Evolutionary conservation across 2,113 vertebrate species (phyloP).

Genomic region (Coryphaenoides rupestris): DNA sequence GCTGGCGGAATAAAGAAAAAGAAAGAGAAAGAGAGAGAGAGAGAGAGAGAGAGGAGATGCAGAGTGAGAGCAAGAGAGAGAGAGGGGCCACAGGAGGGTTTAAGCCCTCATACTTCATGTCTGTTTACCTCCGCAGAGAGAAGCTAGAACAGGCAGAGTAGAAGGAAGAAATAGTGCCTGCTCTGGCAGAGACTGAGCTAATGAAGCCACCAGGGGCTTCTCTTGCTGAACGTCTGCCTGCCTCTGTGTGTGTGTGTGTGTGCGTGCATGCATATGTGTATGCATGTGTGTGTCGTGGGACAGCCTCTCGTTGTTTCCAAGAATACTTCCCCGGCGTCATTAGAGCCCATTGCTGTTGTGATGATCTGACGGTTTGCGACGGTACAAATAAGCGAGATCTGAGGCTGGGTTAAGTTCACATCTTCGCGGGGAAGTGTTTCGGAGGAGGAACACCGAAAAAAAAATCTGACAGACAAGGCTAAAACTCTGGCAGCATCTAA

Average conservation of each 20-base stretch:
- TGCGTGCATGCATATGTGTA: background rate
- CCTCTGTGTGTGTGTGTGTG: background rate
- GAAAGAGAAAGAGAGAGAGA: conserved; percentile 13
- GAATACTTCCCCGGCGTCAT: conserved; percentile 34
- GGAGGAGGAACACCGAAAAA: background rate
- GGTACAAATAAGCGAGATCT: conserved; percentile 21
- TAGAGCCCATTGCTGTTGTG: conserved; percentile 23
- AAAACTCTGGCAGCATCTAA: background rate
- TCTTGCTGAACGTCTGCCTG: conserved; percentile 16
- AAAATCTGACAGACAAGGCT: no score
- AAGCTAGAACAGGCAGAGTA: conserved; percentile 26
- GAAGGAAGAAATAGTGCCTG: conserved; percentile 30
- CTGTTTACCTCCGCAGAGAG: conserved; percentile 59
- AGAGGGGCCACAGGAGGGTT: conserved; percentile 46
- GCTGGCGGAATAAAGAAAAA: background rate
- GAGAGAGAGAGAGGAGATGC: conserved; percentile 17
- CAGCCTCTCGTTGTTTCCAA: conserved; percentile 17
- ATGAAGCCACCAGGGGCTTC: conserved; percentile 65
- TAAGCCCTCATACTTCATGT: conserved; percentile 64
- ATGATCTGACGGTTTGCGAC: conserved; percentile 40
- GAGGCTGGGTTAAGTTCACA: conserved; percentile 18
- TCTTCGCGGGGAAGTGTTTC: conserved; percentile 2
- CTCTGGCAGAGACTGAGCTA: conserved; percentile 59
- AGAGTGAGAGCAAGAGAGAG: background rate
- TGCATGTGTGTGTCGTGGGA: conserved; percentile 10